Base-by-base conservation (phyloP, 2,888 invertebrate genomes). In the Chouioia cunea region DNA sequence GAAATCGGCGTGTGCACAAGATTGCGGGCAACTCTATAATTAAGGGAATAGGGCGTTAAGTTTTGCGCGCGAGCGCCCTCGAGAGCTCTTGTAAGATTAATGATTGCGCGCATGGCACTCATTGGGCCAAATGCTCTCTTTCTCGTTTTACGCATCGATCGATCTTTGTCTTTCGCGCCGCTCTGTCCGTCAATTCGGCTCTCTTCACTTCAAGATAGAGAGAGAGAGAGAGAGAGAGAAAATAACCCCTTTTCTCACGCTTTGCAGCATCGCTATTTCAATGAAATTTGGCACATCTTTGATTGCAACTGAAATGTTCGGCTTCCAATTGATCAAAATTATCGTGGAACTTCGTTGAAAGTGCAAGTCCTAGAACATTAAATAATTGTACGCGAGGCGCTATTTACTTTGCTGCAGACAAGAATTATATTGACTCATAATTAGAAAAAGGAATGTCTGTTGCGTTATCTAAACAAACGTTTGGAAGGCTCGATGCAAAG, bases 161-260 rank as follows among this genome's bases (percentile, higher is more conserved):
- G 71, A 77, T 77, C 73, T 71, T 70, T 73, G 73, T 73, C 73
- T 64, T 59, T 70, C 57, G 48, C 53, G 22, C 48, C 69, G n/a
- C 67, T 20, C 63, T 53, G 66, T 53, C 54, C 63, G 64, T 74
- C 73, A 67, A 73, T 73, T 46, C 58, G 70, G 69, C 73, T 73
- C 74, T 72, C 72, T 54, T 54, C 46, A 46, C 27, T 52, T 58
- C 50, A n/a, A 43, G 36, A 36, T 58, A 4, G 53, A 20, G 22
- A 22, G 56, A 15, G 18, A 47, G 43, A 58, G 46, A 47, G 43
- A 46, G n/a, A 20, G 16, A 46, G 36, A 58, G 8, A 46, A 48
- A 53, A 46, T 70, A 75, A 76, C 76, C 75, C 77, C 76, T 75
- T 76, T 76, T 77, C 79, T 80, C 79, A 79, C 79, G 78, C 77